Conservation (phyloP, 2,113 vertebrate genomes). For the Coptodon bakossiorum region DNA sequence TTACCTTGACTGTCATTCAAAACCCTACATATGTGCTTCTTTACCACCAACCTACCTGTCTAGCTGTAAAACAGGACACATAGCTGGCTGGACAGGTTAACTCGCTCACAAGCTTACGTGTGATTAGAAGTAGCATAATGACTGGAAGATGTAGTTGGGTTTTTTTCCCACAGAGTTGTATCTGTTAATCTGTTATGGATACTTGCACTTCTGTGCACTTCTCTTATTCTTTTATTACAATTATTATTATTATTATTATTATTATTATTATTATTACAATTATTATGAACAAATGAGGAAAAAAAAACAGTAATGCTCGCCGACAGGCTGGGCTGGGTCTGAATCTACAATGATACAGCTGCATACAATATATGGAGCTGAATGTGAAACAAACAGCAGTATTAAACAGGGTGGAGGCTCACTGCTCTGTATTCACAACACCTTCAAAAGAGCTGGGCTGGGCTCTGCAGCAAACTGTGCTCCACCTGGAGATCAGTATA, state of each 20-base stretch:
- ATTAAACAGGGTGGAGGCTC: constrained; percentile 4
- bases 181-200: background rate
- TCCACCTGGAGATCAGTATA: background rate
- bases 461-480: background rate
- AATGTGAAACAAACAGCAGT: background rate
- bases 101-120: background rate
- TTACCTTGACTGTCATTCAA: background rate
- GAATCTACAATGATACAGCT: background rate
- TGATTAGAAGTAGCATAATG: background rate
- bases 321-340: background rate
- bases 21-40: background rate
- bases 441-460: constrained; percentile 2
- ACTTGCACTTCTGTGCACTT: background rate
- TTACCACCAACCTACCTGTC: background rate
- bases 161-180: background rate
- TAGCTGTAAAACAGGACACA: background rate
- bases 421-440: background rate
- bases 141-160: background rate
- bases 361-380: background rate
- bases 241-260: fast-evolving
- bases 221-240: background rate
- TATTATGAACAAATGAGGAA: fast-evolving
- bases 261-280: background rate
- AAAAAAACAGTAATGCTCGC: background rate
- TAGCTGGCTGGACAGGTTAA: constrained; percentile 2